Percentiles rank a stretch among this genome's conserved stretches.
phyloP scores from a whole-genome alignment of 2,888 invertebrate species.

The Anoncus sp. region DNA sequence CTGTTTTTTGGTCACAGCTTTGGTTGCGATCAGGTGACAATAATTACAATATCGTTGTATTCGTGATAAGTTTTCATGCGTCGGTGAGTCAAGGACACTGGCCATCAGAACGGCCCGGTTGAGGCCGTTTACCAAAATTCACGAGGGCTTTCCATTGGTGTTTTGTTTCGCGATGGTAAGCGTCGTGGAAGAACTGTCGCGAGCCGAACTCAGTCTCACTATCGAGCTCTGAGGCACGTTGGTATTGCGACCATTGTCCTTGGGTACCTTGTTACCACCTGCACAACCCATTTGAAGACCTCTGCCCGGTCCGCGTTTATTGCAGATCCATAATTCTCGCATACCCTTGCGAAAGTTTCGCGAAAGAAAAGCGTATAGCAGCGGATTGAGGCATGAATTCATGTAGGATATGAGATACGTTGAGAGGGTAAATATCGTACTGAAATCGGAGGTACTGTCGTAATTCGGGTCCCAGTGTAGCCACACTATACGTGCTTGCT shows the following conservation, averaged over 20 bases:
- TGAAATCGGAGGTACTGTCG: conserved; percentile 85
- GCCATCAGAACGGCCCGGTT: conserved; percentile 51
- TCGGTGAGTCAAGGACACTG: conserved; percentile 41
- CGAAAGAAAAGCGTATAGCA: conserved; percentile 94
- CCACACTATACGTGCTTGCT: conserved; percentile 95
- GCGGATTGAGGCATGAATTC: conserved; percentile 95
- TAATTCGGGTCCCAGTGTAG: conserved; percentile 87
- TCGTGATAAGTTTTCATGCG: neutral
- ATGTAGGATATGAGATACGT: conserved; percentile 95
- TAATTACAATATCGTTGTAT: conserved; percentile 48
- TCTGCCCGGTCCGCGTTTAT: conserved; percentile 75
- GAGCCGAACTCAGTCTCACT: conserved; percentile 72
- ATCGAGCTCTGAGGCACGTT: conserved; percentile 72
- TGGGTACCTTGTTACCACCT: conserved; percentile 67
- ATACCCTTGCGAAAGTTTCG: conserved; percentile 94
- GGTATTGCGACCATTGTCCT: conserved; percentile 70
- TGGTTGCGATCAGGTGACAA: neutral
- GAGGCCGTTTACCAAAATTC: conserved; percentile 60
- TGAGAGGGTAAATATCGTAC: conserved; percentile 91
- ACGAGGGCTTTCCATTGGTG: conserved; percentile 62
- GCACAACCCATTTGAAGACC: conserved; percentile 73
- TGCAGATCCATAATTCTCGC: conserved; percentile 90
- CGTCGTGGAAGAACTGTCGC: conserved; percentile 71
- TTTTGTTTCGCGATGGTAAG: conserved; percentile 70
- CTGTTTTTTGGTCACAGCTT: neutral